Base-by-base conservation (phyloP, 2,797 vertebrate genomes). In the Gambusia yucatana region DNA sequence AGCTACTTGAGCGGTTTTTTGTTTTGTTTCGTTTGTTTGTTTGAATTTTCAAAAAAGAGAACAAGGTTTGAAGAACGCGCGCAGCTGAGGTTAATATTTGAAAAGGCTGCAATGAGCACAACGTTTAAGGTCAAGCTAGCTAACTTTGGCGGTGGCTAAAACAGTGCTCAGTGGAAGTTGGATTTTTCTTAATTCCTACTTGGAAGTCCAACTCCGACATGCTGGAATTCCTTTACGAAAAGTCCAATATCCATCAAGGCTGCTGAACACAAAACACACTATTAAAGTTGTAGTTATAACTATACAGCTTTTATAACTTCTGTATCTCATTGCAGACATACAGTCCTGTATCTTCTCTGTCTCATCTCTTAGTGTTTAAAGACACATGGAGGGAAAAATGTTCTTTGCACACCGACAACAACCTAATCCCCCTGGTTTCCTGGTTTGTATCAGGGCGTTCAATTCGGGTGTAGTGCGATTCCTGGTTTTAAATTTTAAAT, bases 61-160 rank as follows among this genome's bases (percentile, higher is more conserved):
- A 81, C 30, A 7, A 75, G 67, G 36, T 0, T 74, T 11, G 8
- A 55, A 41, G 16, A 4, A 67, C 6, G 4, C 7, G 13, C 1
- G 13, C 48, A 59, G 8, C 8, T 57, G 4, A 28, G 7, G n/a
- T 14, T 55, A 22, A 50, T 6, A 6, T 25, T 1, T 50, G 71
- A 44, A 73, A 33, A 73, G 9, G 41, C 36, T 55, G 72, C 50
- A 57, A 57, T 13, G 25, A 57, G 1, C 41, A 28, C 22, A 4
- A 41, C 3, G 3, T n/a, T 55, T 16, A 14, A 4, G 46, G 48
- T 46, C 8, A 17, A 47, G 30, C 22, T 28, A 20, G 7, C 22
- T 44, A 52, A 43, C n/a, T 79, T 71, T 70, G 50, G 28, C 3
- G 20, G n/a, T 30, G 75, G 75, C 75, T 48, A 75, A 39, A 84